Conservation (phyloP, 64 coral and sea anemone species). For the Actinia equina region DNA sequence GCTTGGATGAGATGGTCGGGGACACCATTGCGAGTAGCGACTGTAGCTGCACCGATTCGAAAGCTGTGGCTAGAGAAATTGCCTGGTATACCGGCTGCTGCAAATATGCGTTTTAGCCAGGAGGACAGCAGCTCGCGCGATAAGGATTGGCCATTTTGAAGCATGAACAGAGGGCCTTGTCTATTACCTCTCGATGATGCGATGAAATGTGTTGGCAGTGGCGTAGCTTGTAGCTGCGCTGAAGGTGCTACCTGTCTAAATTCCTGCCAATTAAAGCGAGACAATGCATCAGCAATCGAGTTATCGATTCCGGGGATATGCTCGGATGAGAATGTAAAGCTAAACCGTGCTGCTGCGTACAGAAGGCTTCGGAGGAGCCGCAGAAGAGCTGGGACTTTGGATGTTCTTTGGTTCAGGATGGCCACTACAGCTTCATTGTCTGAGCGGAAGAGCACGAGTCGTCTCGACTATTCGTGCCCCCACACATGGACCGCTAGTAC, state of each 20-base stretch:
- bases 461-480: neutral
- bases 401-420: slow-evolving; percentile 25
- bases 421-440: slow-evolving; percentile 26
- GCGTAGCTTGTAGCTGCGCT: neutral
- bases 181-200: neutral
- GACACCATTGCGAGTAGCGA: neutral
- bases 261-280: slow-evolving; percentile 9
- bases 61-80: slow-evolving; percentile 21
- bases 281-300: slow-evolving; percentile 38
- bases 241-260: neutral
- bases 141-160: neutral
- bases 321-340: slow-evolving; percentile 23
- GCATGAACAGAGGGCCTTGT: neutral
- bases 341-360: neutral
- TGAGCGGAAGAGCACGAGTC: slow-evolving; percentile 28
- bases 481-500: slow-evolving; percentile 40
- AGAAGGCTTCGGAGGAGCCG: slow-evolving; percentile 34
- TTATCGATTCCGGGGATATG: slow-evolving; percentile 22
- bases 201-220: neutral
- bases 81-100: neutral
- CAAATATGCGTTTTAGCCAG: neutral
- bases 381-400: slow-evolving; percentile 27
- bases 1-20: too few relatives aligned
- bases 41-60: neutral
- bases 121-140: neutral